Evolutionary conservation across 2,113 vertebrate genomes (phyloP), one percentile per base, ranked within the genome.

Genomic region (Cacatua alba): DNA sequence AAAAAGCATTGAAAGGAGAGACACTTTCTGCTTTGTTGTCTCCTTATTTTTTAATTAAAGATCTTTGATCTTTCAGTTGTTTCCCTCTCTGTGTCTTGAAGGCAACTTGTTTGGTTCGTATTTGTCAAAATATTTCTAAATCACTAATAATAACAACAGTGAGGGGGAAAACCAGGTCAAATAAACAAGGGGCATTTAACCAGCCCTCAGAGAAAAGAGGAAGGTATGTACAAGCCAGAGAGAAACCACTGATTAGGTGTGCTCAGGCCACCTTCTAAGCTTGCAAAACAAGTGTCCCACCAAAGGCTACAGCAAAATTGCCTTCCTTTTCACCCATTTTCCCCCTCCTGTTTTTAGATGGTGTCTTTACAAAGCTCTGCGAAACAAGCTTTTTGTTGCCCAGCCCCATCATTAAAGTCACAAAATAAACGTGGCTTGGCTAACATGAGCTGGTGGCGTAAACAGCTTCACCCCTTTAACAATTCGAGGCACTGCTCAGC

Each of bases 391-490:
- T 81, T 86, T 82, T 70, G 43, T 62, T 1, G 0, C 43, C 69
- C 51, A 37, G 52, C 67, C 31, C 55, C 28, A 0, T 53, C 43
- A 29, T 53, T 74, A 87, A 84, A 86, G 44, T 62, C 69, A 69
- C 77, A n/a, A 72, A 92, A 88, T 26, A 79, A 69, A 86, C 13
- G 80, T 71, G 48, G 20, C 69, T 85, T 60, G 69, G 77, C 82
- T 33, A 62, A 59, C 1, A 1, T 13, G 41, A 81, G 65, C 55
- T 52, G 44, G 43, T 90, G 94, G 52, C 1, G 2, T 88, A 91
- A 94, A 92, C 88, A 94, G 48, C 88, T 82, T 92, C 49, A 65
- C 19, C 19, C 44, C 62, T 82, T 96, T 94, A 96, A 92, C 83
- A 76, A 96, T 91, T 91, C 46, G 10, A 90, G 71, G 70, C 81